Evolutionary conservation across 1,140 invertebrate species (phyloP).

Genomic region (Diprion similis): DNA sequence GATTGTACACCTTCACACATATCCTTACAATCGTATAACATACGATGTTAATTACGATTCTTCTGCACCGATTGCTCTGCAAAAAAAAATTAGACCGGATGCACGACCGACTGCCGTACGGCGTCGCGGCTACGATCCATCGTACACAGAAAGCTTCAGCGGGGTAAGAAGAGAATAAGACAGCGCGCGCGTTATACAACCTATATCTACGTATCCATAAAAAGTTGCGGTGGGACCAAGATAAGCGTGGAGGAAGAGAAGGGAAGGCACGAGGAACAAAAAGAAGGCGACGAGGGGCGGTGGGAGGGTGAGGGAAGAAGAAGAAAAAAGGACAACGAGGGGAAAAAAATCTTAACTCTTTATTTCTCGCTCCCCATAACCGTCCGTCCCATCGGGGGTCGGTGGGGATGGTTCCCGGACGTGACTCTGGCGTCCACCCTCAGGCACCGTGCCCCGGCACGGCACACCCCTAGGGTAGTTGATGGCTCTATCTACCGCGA

Average conservation of each 20-base stretch:
- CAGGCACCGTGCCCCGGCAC: neutral
- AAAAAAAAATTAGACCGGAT: neutral
- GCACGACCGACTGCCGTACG: neutral
- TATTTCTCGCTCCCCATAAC: conserved; percentile 15
- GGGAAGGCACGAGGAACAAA: neutral
- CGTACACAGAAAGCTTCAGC: neutral
- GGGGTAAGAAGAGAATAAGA: no score
- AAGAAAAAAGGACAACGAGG: conserved; percentile 1
- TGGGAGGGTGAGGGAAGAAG: neutral
- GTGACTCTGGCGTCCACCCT: conserved; percentile 7
- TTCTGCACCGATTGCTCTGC: neutral
- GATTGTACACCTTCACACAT: no score
- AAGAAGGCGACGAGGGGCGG: neutral
- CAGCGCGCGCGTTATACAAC: no score
- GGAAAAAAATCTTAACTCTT: conserved; percentile 9
- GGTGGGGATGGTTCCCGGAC: conserved; percentile 7
- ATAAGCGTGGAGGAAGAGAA: neutral
- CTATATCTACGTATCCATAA: no score
- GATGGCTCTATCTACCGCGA: conserved; percentile 15
- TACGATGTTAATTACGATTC: neutral
- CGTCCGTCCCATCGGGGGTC: conserved; percentile 10
- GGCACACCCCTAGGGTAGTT: conserved; percentile 7
- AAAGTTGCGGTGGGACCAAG: neutral
- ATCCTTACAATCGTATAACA: neutral
- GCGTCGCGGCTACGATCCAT: neutral